Percentiles rank a stretch among this genome's conserved stretches.
phyloP scores from a whole-genome alignment of 2,797 vertebrate genomes.

The Spinus olivaceus region DNA sequence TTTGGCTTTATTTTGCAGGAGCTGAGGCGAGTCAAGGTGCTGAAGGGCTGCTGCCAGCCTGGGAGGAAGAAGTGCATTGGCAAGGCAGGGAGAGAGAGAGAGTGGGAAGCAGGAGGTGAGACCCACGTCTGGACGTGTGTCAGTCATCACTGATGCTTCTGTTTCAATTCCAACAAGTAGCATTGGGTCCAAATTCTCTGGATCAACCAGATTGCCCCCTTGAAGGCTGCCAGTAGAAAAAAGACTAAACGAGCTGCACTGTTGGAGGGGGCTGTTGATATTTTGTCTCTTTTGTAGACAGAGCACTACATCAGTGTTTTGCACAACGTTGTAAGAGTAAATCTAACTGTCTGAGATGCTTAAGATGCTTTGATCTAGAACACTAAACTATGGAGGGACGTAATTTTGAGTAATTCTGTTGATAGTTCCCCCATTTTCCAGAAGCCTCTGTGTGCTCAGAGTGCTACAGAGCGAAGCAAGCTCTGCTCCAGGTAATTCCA shows the following conservation, averaged over 20 bases:
- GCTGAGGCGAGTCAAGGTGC: background rate
- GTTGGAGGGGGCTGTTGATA: slow-evolving; percentile 12
- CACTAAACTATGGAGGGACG: background rate
- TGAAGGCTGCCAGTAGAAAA: background rate
- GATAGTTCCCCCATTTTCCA: background rate
- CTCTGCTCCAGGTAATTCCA: background rate
- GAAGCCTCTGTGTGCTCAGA: background rate
- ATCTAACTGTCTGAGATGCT: background rate
- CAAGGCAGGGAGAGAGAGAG: background rate
- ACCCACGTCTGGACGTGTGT: background rate
- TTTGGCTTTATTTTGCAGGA: background rate
- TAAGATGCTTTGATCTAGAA: slow-evolving; percentile 22
- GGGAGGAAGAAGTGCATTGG: background rate
- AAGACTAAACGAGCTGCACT: background rate
- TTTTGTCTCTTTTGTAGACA: slow-evolving; percentile 43
- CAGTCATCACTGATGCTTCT: background rate
- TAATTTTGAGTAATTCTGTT: background rate
- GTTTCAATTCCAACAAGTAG: background rate
- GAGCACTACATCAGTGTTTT: slow-evolving; percentile 56
- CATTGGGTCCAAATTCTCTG: slow-evolving; percentile 49
- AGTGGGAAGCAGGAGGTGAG: background rate
- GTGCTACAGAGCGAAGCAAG: background rate
- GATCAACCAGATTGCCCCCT: background rate
- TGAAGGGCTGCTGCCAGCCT: background rate
- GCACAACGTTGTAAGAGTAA: slow-evolving; percentile 4